Evolutionary conservation across 1,140 invertebrate species (phyloP), one percentile per base, ranked within the genome.

Genomic region (Cephus cinctus): DNA sequence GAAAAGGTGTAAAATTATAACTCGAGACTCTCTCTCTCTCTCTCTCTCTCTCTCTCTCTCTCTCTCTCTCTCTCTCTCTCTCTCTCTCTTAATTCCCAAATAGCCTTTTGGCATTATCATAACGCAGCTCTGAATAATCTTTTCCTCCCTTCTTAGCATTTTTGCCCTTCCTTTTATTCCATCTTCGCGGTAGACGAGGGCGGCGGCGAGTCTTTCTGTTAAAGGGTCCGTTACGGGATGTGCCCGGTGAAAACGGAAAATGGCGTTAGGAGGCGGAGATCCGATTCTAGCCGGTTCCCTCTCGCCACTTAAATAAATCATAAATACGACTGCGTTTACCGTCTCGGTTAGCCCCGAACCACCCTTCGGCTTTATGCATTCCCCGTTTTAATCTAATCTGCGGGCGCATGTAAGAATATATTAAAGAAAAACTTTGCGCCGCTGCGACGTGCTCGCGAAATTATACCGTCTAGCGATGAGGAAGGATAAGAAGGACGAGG

Each of bases 361-460:
- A 41, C 43, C 20, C 34, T 46, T 45, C 35, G 47, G 56, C 56
- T 64, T 69, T 70, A 68, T 71, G 61, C 63, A 65, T 69, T 67
- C 62, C 60, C 65, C 66, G 64, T 69, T 74, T 72, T 74, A 75
- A 75, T 75, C 70, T 74, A 75, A 75, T 75, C 73, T 66, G 57
- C 63, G 52, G 60, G 57, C 59, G 63, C 70, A 63, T 74, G 71
- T 74, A 73, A 73, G 71, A 75, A 75, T 75, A 75, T 72, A 74
- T 75, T 74, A 71, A 74, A 69, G 70, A 67, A 69, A 73, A 73
- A 69, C 54, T 71, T 73, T 62, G 64, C 52, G 44, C 60, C 57
- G 53, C 57, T 27, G 51, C 56, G 60, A 64, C 60, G 59, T 59
- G 59, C 54, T 63, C 50, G 47, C 47, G 61, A 71, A 56, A 67